Evolutionary conservation across 2,888 invertebrate genomes (phyloP), one percentile per base, ranked within the genome.

Genomic region (Coecobrya sp.): DNA sequence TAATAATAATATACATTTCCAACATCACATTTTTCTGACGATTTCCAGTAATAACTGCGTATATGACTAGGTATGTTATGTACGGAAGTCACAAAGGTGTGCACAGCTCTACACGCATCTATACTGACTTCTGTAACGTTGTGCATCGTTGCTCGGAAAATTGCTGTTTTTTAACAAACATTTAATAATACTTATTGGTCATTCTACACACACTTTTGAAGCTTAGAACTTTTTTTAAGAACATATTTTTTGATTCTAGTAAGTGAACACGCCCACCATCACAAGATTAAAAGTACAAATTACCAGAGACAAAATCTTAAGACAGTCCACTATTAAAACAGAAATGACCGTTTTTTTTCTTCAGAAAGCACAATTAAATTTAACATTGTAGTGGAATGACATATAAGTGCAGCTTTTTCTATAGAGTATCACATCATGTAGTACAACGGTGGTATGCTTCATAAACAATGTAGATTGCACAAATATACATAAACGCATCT

Each of bases 151-250:
- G 65, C 27, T 25, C 65, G 8, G 3, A 27, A 65, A n/a, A n/a
- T n/a, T n/a, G n/a, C 25, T 27, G 65, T 11, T n/a, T 59, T 59
- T 65, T 65, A 11, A 36, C 70, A 70, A 19, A 30, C 70, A 70
- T 30, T 70, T n/a, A n/a, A n/a, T n/a, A 70, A 70, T 70, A 70
- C 70, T 70, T 65, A 25, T 65, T 70, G 70, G 70, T 70, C 70
- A 36, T n/a, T 65, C 70, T 70, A 36, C n/a, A 4, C n/a, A 36
- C 36, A 4, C 10, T 13, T 16, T 7, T 30, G 30, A 16, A 36
- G 70, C 7, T 36, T 36, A n/a, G n/a, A n/a, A n/a, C n/a, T 16
- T 36, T 70, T 4, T n/a, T 70, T 70, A 70, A 70, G 10, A 70
- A 36, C 36, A 36, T 70, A 36, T 0, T n/a, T n/a, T n/a, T 16